phyloP scores from a whole-genome alignment of 2,888 invertebrate species.

The Eurytoma adleriae region DNA sequence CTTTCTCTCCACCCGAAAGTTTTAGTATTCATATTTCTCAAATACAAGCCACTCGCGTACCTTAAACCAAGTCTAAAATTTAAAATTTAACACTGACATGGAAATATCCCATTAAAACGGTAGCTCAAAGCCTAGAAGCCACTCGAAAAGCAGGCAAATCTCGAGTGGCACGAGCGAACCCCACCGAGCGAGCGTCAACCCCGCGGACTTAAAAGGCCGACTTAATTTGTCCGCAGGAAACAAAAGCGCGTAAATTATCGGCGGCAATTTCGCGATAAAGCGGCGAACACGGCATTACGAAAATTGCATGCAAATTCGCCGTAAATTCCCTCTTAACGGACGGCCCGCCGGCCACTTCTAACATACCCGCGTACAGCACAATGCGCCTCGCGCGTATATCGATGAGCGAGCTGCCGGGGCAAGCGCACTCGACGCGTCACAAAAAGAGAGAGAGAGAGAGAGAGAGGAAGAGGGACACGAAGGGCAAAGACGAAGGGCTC shows the following conservation, averaged over 20 bases:
- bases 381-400: conserved; percentile 17
- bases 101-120: no score
- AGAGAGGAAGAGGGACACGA: conserved; percentile 32
- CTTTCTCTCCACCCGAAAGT: no score
- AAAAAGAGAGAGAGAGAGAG: neutral
- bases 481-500: conserved; percentile 50
- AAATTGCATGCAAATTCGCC: conserved; percentile 51
- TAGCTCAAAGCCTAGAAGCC: no score
- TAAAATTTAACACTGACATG: no score
- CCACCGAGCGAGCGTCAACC: conserved; percentile 24
- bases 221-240: conserved; percentile 29
- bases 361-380: conserved; percentile 5
- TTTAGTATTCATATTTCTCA: no score
- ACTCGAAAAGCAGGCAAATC: neutral
- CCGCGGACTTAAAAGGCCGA: conserved; percentile 15
- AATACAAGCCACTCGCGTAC: no score
- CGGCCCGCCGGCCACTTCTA: neutral
- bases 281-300: conserved; percentile 34
- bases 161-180: neutral
- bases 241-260: conserved; percentile 42
- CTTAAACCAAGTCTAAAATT: no score
- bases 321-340: conserved; percentile 52
- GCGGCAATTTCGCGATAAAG: conserved; percentile 31
- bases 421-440: conserved; percentile 32
- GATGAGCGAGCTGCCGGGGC: conserved; percentile 14